Percentiles rank a stretch among this genome's conserved stretches.
These are phyloP conservation scores for Pristionchus exspectatus DNA, from an alignment of 2,888 invertebrate genomes.

Conservation along the genomic window DNA sequence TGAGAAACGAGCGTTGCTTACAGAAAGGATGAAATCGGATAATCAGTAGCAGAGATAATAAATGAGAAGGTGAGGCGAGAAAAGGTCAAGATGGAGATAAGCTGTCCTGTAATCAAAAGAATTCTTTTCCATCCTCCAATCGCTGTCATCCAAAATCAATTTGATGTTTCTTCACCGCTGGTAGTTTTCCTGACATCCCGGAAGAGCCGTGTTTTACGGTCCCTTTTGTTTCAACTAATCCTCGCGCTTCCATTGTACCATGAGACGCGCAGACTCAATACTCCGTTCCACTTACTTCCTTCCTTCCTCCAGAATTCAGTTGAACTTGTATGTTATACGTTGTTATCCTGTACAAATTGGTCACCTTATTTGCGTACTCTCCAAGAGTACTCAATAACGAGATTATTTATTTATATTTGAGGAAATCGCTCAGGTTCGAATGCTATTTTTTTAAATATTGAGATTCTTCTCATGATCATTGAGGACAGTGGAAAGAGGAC, in stretches of 20 bases:
- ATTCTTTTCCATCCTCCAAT: background rate
- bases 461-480: too few relatives aligned
- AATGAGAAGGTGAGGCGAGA: background rate
- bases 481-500: too few relatives aligned
- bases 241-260: background rate
- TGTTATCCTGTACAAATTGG: too few relatives aligned
- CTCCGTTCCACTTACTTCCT: constrained; percentile 35
- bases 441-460: too few relatives aligned
- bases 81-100: background rate
- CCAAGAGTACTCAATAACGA: too few relatives aligned
- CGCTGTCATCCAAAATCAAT: background rate
- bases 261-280: background rate
- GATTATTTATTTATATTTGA: too few relatives aligned
- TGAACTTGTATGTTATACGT: too few relatives aligned
- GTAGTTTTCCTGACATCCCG: background rate
- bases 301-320: background rate
- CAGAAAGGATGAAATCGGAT: constrained; percentile 1
- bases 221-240: constrained; percentile 20
- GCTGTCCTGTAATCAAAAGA: constrained; percentile 3
- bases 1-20: background rate
- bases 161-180: background rate
- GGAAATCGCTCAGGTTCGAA: too few relatives aligned
- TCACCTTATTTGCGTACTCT: too few relatives aligned
- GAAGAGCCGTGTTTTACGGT: background rate
- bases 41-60: background rate